phyloP scores from a whole-genome alignment of 2,888 invertebrate species.

The Brenthis ino region DNA sequence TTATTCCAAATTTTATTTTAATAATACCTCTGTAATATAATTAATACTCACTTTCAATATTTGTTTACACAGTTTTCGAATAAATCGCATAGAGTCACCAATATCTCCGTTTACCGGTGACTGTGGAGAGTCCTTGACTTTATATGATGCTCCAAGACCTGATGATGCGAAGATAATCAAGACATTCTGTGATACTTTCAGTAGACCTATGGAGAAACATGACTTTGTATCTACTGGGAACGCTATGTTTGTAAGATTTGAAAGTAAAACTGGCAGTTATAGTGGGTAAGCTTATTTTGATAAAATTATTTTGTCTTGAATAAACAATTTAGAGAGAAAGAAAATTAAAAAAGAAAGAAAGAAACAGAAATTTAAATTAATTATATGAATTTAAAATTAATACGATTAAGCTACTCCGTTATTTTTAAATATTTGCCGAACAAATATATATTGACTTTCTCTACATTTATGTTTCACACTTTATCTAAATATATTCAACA shows the following conservation, averaged over 20 bases:
- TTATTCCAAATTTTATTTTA: too few relatives aligned
- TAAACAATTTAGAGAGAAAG: too few relatives aligned
- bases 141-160: slow-evolving; percentile 93
- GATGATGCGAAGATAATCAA: slow-evolving; percentile 95
- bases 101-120: slow-evolving; percentile 93
- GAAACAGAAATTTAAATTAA: not conserved
- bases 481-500: too few relatives aligned
- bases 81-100: slow-evolving; percentile 94
- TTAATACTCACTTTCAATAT: not conserved
- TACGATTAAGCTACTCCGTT: too few relatives aligned
- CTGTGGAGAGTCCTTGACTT: slow-evolving; percentile 93
- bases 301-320: not conserved
- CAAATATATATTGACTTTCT: too few relatives aligned
- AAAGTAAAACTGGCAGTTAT: slow-evolving; percentile 95
- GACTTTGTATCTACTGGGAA: slow-evolving; percentile 95
- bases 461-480: too few relatives aligned
- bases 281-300: slow-evolving; percentile 85
- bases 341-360: too few relatives aligned
- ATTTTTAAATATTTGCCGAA: too few relatives aligned
- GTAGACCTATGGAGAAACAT: slow-evolving; percentile 95
- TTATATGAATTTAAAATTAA: too few relatives aligned
- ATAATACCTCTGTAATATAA: too few relatives aligned
- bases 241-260: slow-evolving; percentile 93
- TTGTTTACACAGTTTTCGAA: slow-evolving; percentile 86
- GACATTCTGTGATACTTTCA: slow-evolving; percentile 97